Conservation (phyloP, 2,113 vertebrate species). For the Otis tarda region DNA sequence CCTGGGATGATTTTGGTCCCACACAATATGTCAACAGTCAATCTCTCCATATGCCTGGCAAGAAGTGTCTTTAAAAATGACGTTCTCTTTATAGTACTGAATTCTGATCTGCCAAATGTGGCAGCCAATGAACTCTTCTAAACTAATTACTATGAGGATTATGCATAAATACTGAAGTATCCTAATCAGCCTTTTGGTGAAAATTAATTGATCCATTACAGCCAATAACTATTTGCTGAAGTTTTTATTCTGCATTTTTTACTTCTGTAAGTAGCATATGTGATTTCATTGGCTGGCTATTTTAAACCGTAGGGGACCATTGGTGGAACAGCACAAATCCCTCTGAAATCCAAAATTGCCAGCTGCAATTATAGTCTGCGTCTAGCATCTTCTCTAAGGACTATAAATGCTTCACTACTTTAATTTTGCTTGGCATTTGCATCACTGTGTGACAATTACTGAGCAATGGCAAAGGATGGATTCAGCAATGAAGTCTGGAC, state of each 20-base stretch:
- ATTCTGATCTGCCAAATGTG: constrained; percentile 23
- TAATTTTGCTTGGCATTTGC: constrained; percentile 34
- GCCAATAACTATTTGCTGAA: constrained; percentile 31
- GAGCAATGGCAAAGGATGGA: neutral
- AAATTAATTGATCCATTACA: constrained; percentile 41
- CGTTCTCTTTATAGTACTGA: neutral
- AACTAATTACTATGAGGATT: neutral
- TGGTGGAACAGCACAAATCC: constrained; percentile 35
- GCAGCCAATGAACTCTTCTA: neutral
- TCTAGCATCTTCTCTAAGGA: constrained; percentile 41
- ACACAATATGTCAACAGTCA: neutral
- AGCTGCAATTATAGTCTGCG: constrained; percentile 40
- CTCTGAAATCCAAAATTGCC: constrained; percentile 51
- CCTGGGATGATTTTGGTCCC: neutral
- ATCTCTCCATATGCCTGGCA: neutral
- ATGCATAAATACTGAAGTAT: constrained; percentile 18
- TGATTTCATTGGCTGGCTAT: constrained; percentile 36
- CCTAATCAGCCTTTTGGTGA: constrained; percentile 32
- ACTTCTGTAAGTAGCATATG: constrained; percentile 26
- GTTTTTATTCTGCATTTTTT: constrained; percentile 45
- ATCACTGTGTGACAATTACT: neutral
- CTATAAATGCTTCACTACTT: constrained; percentile 21
- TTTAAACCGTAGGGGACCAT: constrained; percentile 28
- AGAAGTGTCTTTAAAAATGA: neutral
- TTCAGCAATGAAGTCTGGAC: neutral